Evolutionary conservation across 2,888 invertebrate species (phyloP).

Genomic region (Plebejus anna): DNA sequence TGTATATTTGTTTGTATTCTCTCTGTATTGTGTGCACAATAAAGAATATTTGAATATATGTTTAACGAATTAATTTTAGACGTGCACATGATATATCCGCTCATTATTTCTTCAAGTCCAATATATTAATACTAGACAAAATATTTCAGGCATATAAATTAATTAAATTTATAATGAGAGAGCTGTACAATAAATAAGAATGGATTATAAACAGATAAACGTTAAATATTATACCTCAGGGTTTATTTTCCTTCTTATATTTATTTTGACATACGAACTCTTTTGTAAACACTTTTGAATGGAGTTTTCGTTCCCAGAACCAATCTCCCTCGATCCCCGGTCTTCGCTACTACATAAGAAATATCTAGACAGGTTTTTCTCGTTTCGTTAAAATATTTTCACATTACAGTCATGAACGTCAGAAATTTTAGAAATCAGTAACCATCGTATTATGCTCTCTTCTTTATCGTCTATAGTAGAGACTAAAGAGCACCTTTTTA

Average conservation of each 20-base stretch:
- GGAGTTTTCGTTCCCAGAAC: not conserved
- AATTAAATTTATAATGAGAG: not conserved
- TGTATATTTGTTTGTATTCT: too few relatives aligned
- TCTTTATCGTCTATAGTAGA: too few relatives aligned
- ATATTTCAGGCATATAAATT: not conserved
- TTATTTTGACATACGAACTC: conserved; percentile 13
- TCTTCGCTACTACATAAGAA: not conserved
- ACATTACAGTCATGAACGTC: too few relatives aligned
- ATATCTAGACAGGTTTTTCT: not conserved
- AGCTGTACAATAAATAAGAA: not conserved
- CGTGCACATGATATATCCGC: too few relatives aligned
- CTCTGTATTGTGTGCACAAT: too few relatives aligned
- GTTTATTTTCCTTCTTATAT: conserved; percentile 11
- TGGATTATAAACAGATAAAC: not conserved
- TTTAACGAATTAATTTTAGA: too few relatives aligned
- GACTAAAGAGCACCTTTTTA: too few relatives aligned
- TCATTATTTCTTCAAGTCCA: not conserved
- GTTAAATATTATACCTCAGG: not conserved
- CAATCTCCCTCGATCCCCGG: conserved; percentile 1
- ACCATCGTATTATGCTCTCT: too few relatives aligned
- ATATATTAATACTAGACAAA: not conserved
- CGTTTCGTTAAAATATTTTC: not conserved
- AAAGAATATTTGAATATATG: too few relatives aligned
- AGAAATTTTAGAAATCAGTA: too few relatives aligned
- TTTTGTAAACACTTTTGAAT: conserved; percentile 12